Evolutionary conservation across 2,888 invertebrate species (phyloP).

Genomic region (Cephus rjabovi): DNA sequence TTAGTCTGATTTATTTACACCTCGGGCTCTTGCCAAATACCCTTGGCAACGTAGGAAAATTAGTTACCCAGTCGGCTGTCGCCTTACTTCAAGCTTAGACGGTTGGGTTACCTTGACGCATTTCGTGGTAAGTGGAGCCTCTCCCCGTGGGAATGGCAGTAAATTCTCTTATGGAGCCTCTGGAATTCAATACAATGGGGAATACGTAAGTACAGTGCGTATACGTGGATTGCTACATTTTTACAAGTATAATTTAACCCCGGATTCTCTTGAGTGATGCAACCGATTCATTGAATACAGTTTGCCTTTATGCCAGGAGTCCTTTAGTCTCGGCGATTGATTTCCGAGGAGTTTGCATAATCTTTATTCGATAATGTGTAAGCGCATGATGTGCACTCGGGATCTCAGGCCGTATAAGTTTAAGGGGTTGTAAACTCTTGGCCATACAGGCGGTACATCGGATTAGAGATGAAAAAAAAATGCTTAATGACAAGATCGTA

Average conservation of each 20-base stretch:
- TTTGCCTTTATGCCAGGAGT: not conserved
- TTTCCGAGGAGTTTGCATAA: slow-evolving; percentile 41
- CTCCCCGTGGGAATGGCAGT: not conserved
- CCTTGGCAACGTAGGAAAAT: not conserved
- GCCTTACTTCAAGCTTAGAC: not conserved
- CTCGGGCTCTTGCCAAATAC: not conserved
- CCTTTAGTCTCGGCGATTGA: not conserved
- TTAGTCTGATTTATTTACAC: not conserved
- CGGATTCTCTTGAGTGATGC: not conserved
- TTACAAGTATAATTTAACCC: not conserved
- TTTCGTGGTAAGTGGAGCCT: not conserved
- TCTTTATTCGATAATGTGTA: slow-evolving; percentile 52
- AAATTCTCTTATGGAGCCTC: not conserved
- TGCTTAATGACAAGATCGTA: slow-evolving; percentile 33
- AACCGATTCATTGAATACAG: not conserved
- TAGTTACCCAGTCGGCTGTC: not conserved
- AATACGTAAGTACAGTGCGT: not conserved
- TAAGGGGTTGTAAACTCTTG: slow-evolving; percentile 28
- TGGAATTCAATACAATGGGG: not conserved
- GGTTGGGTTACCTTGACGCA: not conserved
- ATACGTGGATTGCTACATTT: not conserved
- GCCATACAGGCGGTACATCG: slow-evolving; percentile 15
- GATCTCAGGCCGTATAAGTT: slow-evolving; percentile 33
- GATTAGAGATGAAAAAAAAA: slow-evolving; percentile 11
- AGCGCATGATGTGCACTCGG: slow-evolving; percentile 31